A percentile compares a stretch with the other conserved stretches of the same genome.
These are phyloP conservation scores for Yponomeuta malinellus DNA, from an alignment of 2,888 invertebrate genomes.

Conservation along the genomic window DNA sequence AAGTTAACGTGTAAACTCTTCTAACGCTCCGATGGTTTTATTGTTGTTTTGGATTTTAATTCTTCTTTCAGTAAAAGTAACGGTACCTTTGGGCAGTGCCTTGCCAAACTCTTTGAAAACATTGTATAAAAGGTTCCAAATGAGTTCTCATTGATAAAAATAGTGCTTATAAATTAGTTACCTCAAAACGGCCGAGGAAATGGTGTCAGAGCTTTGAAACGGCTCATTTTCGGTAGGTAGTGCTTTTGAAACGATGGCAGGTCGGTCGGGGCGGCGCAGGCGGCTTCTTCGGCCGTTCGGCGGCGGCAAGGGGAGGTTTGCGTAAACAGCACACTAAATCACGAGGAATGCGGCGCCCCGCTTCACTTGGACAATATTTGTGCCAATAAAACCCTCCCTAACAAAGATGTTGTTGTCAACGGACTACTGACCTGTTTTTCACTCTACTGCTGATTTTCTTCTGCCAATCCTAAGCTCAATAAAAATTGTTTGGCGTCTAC, in stretches of 20 bases:
- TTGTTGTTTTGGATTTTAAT: conserved; percentile 44
- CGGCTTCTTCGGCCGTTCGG: not conserved
- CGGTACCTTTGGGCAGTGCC: not conserved
- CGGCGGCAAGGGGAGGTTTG: conserved; percentile 47
- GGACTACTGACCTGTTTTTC: conserved; percentile 62
- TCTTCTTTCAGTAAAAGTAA: conserved; percentile 6
- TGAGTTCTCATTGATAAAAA: not conserved
- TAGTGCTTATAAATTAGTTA: not conserved
- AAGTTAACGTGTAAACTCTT: conserved; percentile 58
- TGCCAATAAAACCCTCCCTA: conserved; percentile 70
- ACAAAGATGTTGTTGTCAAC: conserved; percentile 72
- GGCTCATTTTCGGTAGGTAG: conserved; percentile 52
- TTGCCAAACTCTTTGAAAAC: not conserved
- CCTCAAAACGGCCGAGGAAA: not conserved
- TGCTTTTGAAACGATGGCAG: conserved; percentile 59
- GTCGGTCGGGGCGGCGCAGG: conserved; percentile 26
- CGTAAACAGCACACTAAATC: conserved; percentile 73
- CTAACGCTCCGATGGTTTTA: conserved; percentile 45
- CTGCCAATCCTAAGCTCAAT: conserved; percentile 38
- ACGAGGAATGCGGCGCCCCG: conserved; percentile 58
- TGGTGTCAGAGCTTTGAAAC: conserved; percentile 38
- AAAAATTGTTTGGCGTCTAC: conserved; percentile 21
- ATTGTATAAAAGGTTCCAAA: not conserved
- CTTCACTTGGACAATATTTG: conserved; percentile 70
- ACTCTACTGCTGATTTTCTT: conserved; percentile 49